These are phyloP conservation scores for Clarias platycephalus DNA, from an alignment of 2,797 vertebrate species.

Conservation along the genomic window DNA sequence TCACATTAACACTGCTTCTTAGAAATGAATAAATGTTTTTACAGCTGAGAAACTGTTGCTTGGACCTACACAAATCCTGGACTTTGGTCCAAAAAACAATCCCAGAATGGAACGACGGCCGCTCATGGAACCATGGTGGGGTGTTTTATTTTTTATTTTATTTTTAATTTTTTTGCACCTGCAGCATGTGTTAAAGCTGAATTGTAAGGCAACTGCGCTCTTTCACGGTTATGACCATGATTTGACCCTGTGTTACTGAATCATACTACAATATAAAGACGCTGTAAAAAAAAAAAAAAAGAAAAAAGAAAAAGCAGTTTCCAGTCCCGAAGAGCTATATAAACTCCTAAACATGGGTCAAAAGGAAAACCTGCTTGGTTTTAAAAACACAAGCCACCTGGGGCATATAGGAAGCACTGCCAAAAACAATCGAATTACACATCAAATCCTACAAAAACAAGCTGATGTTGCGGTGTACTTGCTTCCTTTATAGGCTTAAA, in stretches of 20 bases:
- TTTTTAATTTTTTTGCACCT: constrained; percentile 47
- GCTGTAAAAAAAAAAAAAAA: constrained; percentile 11
- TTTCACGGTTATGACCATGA: constrained; percentile 25
- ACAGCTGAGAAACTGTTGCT: constrained; percentile 45
- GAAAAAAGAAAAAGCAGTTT: not conserved
- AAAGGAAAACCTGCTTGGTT: constrained; percentile 28
- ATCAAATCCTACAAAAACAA: not conserved
- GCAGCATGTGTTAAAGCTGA: constrained; percentile 16
- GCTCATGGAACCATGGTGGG: constrained; percentile 5
- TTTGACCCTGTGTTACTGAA: constrained; percentile 24
- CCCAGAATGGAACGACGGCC: constrained; percentile 24
- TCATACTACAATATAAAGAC: constrained; percentile 37
- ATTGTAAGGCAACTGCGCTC: constrained; percentile 2
- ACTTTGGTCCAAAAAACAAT: constrained; percentile 34
- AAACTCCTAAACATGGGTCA: constrained; percentile 38
- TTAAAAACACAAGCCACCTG: constrained; percentile 10
- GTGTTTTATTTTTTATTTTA: not conserved
- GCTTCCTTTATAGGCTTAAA: not conserved
- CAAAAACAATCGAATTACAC: constrained; percentile 11
- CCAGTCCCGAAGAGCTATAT: constrained; percentile 25
- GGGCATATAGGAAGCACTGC: not conserved
- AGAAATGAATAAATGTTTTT: constrained; percentile 49
- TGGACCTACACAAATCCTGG: constrained; percentile 41
- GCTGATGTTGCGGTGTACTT: not conserved
- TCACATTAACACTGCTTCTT: constrained; percentile 21